phyloP scores from a whole-genome alignment of 1,140 invertebrate genomes.

The Drosophila pruinosa region DNA sequence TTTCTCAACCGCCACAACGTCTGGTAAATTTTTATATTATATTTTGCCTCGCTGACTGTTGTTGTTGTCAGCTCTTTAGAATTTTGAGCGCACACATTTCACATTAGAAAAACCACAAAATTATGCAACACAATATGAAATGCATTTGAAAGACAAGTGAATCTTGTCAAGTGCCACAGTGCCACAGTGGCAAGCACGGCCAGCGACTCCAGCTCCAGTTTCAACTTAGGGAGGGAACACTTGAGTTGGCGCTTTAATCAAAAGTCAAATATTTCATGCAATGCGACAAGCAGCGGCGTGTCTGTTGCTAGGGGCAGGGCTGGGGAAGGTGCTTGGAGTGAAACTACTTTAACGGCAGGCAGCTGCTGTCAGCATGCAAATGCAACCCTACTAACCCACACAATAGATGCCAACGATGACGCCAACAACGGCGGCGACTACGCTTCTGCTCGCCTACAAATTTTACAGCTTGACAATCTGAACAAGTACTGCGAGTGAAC shows the following conservation, averaged over 20 bases:
- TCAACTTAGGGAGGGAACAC: slow-evolving; percentile 19
- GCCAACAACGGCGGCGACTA: slow-evolving; percentile 3
- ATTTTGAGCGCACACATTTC: slow-evolving; percentile 52
- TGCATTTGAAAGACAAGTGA: slow-evolving; percentile 79
- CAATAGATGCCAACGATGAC: slow-evolving; percentile 60
- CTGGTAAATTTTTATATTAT: slow-evolving; percentile 5
- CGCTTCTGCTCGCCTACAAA: slow-evolving; percentile 36
- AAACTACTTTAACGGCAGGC: slow-evolving; percentile 51
- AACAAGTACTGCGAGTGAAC: background rate
- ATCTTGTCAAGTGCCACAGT: slow-evolving; percentile 77
- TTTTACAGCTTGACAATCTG: slow-evolving; percentile 26
- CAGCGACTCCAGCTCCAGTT: background rate
- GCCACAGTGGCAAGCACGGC: slow-evolving; percentile 41
- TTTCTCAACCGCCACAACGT: slow-evolving; percentile 28
- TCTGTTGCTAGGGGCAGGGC: background rate
- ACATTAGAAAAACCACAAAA: slow-evolving; percentile 75
- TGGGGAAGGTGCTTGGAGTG: background rate
- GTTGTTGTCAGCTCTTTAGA: slow-evolving; percentile 22
- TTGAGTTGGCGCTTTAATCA: slow-evolving; percentile 80
- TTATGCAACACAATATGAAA: slow-evolving; percentile 79
- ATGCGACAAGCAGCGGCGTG: slow-evolving; percentile 45
- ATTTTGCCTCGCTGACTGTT: background rate
- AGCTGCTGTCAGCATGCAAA: slow-evolving; percentile 78
- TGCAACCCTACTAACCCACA: slow-evolving; percentile 61
- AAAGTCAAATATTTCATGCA: slow-evolving; percentile 81